Evolutionary conservation across 2,888 invertebrate species (phyloP).

Genomic region (Drosophila lutescens): DNA sequence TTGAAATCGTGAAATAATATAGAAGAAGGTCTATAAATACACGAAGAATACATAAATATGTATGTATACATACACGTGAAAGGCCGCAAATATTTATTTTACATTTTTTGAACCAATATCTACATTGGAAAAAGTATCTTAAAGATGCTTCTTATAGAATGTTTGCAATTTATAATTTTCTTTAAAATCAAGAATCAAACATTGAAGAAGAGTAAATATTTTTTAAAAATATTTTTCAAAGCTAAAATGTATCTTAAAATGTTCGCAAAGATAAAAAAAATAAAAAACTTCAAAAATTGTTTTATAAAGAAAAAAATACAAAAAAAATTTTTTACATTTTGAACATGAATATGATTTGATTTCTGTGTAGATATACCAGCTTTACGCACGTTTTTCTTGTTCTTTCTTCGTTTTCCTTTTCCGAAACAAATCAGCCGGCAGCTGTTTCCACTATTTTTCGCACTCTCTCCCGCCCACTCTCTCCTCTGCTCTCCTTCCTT

Average conservation of each 20-base stretch:
- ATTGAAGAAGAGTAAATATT: too few species aligned
- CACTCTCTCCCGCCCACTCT: constrained; percentile 25
- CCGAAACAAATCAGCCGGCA: constrained; percentile 46
- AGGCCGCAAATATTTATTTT: neutral
- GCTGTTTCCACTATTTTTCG: constrained; percentile 39
- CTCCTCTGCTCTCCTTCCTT: neutral
- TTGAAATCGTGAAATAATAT: constrained; percentile 37
- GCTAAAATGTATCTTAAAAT: too few species aligned
- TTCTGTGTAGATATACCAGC: constrained; percentile 7
- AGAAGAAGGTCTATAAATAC: constrained; percentile 55
- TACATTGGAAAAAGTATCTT: constrained; percentile 2
- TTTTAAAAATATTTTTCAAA: too few species aligned
- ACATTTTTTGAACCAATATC: neutral
- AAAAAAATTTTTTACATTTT: neutral
- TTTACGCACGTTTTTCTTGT: constrained; percentile 44
- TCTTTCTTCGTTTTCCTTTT: constrained; percentile 38
- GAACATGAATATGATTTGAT: neutral
- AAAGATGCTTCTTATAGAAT: too few species aligned
- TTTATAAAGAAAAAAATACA: too few species aligned
- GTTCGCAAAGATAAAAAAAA: too few species aligned
- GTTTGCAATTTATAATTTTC: too few species aligned
- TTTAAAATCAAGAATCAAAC: too few species aligned
- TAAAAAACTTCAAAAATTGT: too few species aligned
- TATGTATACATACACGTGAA: neutral
- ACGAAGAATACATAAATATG: constrained; percentile 1